A percentile compares a stretch with the other conserved stretches of the same genome.
These are phyloP conservation scores for Lepilemur septentrionalis DNA, from an alignment of 2,797 vertebrate species.

Conservation along the genomic window DNA sequence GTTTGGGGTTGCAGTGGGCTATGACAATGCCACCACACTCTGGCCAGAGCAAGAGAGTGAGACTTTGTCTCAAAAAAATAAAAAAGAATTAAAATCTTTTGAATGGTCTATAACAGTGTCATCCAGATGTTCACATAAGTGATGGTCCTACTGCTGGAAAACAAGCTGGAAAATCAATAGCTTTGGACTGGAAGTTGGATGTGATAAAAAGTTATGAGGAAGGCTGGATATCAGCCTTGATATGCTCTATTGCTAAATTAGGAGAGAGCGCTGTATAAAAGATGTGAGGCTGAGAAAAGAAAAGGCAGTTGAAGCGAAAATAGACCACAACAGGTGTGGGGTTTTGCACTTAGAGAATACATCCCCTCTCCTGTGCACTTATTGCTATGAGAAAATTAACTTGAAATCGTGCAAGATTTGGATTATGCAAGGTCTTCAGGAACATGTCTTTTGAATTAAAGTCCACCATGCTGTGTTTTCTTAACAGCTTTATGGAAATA, in stretches of 20 bases:
- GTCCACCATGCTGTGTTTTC: not conserved
- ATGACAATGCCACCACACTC: no score
- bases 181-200: not conserved
- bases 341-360: not conserved
- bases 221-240: not conserved
- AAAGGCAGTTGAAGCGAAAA: constrained; percentile 29
- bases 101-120: not conserved
- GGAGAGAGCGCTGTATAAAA: not conserved
- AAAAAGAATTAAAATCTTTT: not conserved
- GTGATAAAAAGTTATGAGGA: not conserved
- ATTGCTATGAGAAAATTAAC: not conserved
- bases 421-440: not conserved
- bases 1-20: no score
- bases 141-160: not conserved
- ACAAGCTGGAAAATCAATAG: not conserved
- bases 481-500: not conserved
- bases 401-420: not conserved
- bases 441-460: constrained; percentile 37
- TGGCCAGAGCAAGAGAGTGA: no score
- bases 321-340: not conserved
- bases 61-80: no score
- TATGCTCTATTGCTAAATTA: constrained; percentile 1
- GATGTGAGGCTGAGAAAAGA: not conserved
- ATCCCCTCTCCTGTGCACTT: not conserved
- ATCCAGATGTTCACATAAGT: not conserved